phyloP scores from a whole-genome alignment of 37 sponge, comb jelly and placozoan species.

The Geodia barretti region DNA sequence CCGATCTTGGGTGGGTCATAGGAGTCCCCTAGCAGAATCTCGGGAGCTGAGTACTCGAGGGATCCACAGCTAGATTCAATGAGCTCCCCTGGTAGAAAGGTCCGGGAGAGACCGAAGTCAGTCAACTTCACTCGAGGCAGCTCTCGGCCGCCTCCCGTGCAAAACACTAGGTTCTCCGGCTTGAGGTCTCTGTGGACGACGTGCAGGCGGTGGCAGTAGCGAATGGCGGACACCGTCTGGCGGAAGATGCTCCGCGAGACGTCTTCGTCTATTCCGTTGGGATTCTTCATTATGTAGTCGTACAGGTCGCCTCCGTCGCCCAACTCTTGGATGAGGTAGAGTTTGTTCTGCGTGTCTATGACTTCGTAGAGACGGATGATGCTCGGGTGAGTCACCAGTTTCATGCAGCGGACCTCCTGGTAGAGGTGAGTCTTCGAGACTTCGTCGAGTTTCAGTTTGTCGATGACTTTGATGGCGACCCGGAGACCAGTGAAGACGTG shows the following conservation, averaged over 20 bases:
- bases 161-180: conserved; percentile 97
- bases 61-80: conserved; percentile 93
- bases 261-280: conserved; percentile 77
- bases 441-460: conserved; percentile 96
- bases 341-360: conserved; percentile 92
- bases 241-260: conserved; percentile 71
- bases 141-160: conserved; percentile 15
- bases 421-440: conserved; percentile 82
- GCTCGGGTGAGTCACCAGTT: conserved; percentile 92
- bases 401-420: conserved; percentile 98
- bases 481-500: conserved; percentile 92
- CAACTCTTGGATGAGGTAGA: conserved; percentile 94
- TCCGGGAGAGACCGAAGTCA: conserved; percentile 94
- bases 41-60: conserved; percentile 95
- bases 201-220: conserved; percentile 94
- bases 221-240: conserved; percentile 89
- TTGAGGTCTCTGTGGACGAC: conserved; percentile 97
- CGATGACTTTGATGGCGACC: conserved; percentile 98
- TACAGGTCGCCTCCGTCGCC: conserved; percentile 95
- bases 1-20: conserved; percentile 93
- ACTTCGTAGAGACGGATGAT: conserved; percentile 96
- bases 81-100: conserved; percentile 92
- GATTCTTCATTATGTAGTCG: conserved; percentile 92
- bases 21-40: conserved; percentile 92
- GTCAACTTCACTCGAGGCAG: conserved; percentile 80